Evolutionary conservation across 2,113 vertebrate species (phyloP), one percentile per base, ranked within the genome.

Genomic region (Oostethus manadensis): DNA sequence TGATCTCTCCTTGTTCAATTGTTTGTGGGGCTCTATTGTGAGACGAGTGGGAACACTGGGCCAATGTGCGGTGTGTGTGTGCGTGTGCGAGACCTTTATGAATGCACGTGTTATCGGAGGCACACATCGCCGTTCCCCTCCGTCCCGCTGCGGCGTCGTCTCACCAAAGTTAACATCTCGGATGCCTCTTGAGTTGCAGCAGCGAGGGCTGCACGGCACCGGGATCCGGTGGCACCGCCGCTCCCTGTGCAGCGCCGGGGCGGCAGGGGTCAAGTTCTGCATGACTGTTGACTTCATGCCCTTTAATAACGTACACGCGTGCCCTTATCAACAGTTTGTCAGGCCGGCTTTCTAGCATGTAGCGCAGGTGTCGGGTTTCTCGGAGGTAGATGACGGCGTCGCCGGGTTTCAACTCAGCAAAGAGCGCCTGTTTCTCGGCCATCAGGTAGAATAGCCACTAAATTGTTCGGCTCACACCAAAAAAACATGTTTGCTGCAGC

Each of bases 21-120:
- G 80, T 71, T 76, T 78, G 77, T 71, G 75, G 62, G 58, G 58
- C 66, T 68, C 74, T 60, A 74, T 86, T 85, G 85, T 87, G 73
- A 77, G 45, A 47, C 9, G 58, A 74, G 82, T 68, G 77, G 78
- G 82, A 85, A 83, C 73, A 62, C 64, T 3, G 38, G 49, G 73
- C 50, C 68, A 63, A 56, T 3, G 38, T 51, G 73, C 50, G 70
- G 62, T 56, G 54, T 67, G 18, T 56, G 61, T 62, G 58, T 56
- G 42, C 65, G 56, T 76, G 70, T 58, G 53, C 49, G 47, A 55
- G 43, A 26, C 15, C 16, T 17, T 15, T 44, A 22, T 45, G 45
- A 54, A 58, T 45, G 60, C 29, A 54, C 44, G 53, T 49, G 74
- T 73, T 81, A 79, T 78, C 68, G 72, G 71, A 74, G 71, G 58